Percentiles rank a stretch among this genome's conserved stretches.
phyloP scores from a whole-genome alignment of 2,888 invertebrate genomes.

The Volucella bombylans region DNA sequence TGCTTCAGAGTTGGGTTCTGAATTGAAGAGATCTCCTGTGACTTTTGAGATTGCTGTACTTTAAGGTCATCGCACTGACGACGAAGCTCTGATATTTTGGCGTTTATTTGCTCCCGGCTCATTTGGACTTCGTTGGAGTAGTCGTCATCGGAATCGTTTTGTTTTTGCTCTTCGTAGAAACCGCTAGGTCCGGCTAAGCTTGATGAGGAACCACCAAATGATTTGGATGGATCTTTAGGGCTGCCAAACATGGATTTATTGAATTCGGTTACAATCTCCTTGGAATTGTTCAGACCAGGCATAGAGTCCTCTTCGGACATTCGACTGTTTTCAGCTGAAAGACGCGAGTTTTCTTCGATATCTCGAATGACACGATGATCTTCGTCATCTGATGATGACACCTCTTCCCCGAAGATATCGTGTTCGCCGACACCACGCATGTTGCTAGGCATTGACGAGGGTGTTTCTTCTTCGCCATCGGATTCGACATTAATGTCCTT shows the following conservation, averaged over 20 bases:
- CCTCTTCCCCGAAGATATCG: constrained; percentile 95
- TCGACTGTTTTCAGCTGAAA: constrained; percentile 89
- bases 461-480: constrained; percentile 78
- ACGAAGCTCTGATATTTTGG: constrained; percentile 88
- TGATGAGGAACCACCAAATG: constrained; percentile 79
- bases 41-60: constrained; percentile 89
- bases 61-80: constrained; percentile 90
- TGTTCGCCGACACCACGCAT: constrained; percentile 85
- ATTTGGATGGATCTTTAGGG: constrained; percentile 76
- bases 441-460: constrained; percentile 76
- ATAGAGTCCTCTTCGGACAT: constrained; percentile 84
- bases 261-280: constrained; percentile 80
- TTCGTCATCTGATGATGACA: constrained; percentile 92
- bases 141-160: constrained; percentile 79
- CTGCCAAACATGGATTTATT: constrained; percentile 80
- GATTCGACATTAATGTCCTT: constrained; percentile 81
- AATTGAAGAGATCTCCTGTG: constrained; percentile 91
- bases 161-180: constrained; percentile 80
- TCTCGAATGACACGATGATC: constrained; percentile 87
- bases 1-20: constrained; percentile 92
- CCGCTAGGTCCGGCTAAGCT: constrained; percentile 79
- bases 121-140: constrained; percentile 80
- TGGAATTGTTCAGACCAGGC: constrained; percentile 74
- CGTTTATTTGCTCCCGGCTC: constrained; percentile 84
- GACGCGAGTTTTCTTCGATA: constrained; percentile 89